Percentiles rank a stretch among this genome's conserved stretches.
These are phyloP conservation scores for Argya squamiceps DNA, from an alignment of 2,797 vertebrate species.

Conservation along the genomic window DNA sequence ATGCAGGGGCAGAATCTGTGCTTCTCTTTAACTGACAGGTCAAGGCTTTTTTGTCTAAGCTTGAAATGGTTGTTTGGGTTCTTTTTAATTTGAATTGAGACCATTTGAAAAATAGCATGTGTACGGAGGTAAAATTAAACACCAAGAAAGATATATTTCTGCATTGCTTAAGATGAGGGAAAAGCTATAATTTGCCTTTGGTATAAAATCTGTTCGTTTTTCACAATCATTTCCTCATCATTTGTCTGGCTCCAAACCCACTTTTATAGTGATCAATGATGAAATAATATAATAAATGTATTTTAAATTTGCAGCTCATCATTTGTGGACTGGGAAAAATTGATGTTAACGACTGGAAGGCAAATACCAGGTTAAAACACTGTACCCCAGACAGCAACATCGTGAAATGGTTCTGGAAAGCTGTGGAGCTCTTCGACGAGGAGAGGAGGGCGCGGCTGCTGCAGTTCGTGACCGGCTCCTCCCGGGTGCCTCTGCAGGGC, in stretches of 20 bases:
- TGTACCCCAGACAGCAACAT: constrained; percentile 94
- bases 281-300: background rate
- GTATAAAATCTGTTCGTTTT: background rate
- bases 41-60: background rate
- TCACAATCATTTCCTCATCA: background rate
- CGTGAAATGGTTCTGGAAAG: constrained; percentile 99
- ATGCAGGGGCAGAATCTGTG: background rate
- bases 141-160: background rate
- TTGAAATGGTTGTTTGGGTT: background rate
- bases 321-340: constrained; percentile 97
- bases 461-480: constrained; percentile 97
- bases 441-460: constrained; percentile 92
- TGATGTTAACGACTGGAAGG: constrained; percentile 96
- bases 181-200: background rate
- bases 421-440: constrained; percentile 95
- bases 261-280: background rate
- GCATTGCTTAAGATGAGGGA: background rate
- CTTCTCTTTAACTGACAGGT: background rate
- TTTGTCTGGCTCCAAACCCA: background rate
- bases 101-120: background rate
- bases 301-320: constrained; percentile 83
- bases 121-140: background rate
- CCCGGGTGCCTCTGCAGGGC: constrained; percentile 94
- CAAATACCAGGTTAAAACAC: constrained; percentile 97
- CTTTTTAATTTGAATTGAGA: background rate